A percentile compares a stretch with the other conserved stretches of the same genome.
Evolutionary conservation across 2,888 invertebrate species (phyloP).

Genomic region (Taenaris catops): DNA sequence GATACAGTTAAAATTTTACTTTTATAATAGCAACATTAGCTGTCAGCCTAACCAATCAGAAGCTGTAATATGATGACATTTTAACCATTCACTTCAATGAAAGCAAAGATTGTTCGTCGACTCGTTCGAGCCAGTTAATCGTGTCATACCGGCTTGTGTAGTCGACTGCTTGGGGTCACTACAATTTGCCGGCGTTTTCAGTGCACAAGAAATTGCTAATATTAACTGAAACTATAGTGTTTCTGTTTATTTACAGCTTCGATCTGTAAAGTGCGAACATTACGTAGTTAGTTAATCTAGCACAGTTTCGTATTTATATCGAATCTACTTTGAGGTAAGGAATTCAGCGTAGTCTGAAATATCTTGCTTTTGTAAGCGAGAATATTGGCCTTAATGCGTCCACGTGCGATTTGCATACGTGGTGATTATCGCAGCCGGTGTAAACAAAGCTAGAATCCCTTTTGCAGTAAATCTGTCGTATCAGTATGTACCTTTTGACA

Average conservation of each 20-base stretch:
- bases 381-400: constrained; percentile 30
- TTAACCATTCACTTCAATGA: not conserved
- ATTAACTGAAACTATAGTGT: constrained; percentile 34
- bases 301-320: constrained; percentile 46
- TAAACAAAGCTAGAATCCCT: no score
- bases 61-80: not conserved
- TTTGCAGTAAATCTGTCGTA: no score
- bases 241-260: constrained; percentile 30
- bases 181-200: constrained; percentile 56
- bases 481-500: not conserved
- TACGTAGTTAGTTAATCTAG: constrained; percentile 41
- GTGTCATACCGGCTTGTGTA: constrained; percentile 54
- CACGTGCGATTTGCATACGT: constrained; percentile 42
- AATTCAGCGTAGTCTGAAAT: constrained; percentile 37
- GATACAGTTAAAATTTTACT: not conserved
- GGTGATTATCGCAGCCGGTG: constrained; percentile 13
- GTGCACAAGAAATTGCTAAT: constrained; percentile 37
- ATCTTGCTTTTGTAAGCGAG: no score
- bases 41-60: constrained; percentile 8
- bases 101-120: not conserved
- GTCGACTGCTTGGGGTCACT: constrained; percentile 63
- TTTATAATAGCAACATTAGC: constrained; percentile 10
- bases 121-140: constrained; percentile 43
- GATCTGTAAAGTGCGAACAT: constrained; percentile 52
- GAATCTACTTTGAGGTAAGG: constrained; percentile 61